Conservation (phyloP, 2,113 vertebrate species). For the Lanius ludovicianus region DNA sequence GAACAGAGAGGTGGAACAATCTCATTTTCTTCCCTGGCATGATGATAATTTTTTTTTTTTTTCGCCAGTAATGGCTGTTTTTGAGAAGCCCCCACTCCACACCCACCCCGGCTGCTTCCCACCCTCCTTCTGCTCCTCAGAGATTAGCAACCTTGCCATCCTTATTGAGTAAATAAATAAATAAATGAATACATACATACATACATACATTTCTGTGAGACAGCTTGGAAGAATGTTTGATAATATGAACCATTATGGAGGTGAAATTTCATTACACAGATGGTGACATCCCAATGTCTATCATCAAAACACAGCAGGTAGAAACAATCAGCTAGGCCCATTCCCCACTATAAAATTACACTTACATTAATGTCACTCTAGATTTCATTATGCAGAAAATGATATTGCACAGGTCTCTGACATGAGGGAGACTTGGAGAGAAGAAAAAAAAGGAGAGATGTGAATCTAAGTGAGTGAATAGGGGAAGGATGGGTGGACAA, state of each 20-base stretch:
- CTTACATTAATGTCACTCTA: conserved; percentile 84
- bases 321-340: conserved; percentile 79
- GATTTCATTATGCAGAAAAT: conserved; percentile 83
- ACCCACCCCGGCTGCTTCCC: rapidly evolving
- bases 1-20: neutral
- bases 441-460: neutral
- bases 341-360: conserved; percentile 83
- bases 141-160: neutral
- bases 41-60: neutral
- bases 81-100: rapidly evolving
- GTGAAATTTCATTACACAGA: conserved; percentile 87
- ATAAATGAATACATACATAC: conserved; percentile 45
- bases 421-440: conserved; percentile 23
- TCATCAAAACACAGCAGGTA: conserved; percentile 86
- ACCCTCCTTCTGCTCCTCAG: neutral
- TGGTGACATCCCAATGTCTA: conserved; percentile 81
- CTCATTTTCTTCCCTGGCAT: neutral
- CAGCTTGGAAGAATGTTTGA: conserved; percentile 75
- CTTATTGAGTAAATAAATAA: conserved; percentile 58
- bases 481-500: neutral
- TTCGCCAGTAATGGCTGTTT: neutral
- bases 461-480: neutral
- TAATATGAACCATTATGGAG: conserved; percentile 81
- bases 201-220: conserved; percentile 32
- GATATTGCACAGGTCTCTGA: conserved; percentile 74